These are phyloP conservation scores for Heliconius nattereri DNA, from an alignment of 1,140 invertebrate species.

Conservation along the genomic window DNA sequence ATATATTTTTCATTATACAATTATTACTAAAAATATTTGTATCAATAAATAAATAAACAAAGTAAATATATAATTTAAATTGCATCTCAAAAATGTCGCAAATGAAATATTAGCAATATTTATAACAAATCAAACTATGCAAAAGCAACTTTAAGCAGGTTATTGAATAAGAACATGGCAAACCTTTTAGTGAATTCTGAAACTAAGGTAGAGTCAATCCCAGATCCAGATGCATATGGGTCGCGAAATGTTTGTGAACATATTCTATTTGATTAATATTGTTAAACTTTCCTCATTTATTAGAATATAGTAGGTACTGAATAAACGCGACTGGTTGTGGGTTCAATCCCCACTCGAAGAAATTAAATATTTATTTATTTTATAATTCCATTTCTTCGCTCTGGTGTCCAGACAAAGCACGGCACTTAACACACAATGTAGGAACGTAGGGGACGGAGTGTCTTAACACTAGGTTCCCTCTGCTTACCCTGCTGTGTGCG, in stretches of 20 bases:
- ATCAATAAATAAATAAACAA: not conserved
- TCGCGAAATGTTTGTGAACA: constrained; percentile 42
- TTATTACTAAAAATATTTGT: not conserved
- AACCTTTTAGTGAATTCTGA: constrained; percentile 68
- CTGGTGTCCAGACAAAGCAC: no score
- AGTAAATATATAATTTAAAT: not conserved
- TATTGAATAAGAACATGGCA: constrained; percentile 70
- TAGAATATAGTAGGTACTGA: not conserved
- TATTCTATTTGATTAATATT: not conserved
- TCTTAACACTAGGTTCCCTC: no score
- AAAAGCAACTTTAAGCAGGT: constrained; percentile 21
- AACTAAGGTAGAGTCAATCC: constrained; percentile 63
- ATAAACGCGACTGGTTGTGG: not conserved
- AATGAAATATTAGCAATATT: not conserved
- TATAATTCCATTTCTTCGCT: no score
- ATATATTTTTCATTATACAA: no score
- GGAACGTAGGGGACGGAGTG: no score
- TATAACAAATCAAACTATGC: not conserved
- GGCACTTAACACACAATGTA: no score
- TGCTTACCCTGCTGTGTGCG: no score
- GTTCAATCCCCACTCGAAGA: no score
- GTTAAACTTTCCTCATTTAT: not conserved
- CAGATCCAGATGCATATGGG: constrained; percentile 40
- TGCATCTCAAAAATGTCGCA: not conserved
- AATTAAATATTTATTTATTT: no score